Percentiles rank a stretch among this genome's conserved stretches.
Evolutionary conservation across 2,888 invertebrate species (phyloP).

Genomic region (Brenthis ino): DNA sequence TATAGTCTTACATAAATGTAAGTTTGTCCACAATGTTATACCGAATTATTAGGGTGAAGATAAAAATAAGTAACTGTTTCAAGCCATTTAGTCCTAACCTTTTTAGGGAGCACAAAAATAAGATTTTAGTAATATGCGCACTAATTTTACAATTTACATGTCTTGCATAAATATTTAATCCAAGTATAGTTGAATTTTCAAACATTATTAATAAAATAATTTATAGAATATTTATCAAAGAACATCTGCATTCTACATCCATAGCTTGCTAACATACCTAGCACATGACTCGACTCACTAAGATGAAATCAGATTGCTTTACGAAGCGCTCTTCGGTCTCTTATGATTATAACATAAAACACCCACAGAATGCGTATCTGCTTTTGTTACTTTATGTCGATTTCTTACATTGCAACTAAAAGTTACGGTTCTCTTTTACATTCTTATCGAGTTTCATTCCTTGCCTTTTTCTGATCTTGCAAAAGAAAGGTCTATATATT

Average conservation of each 20-base stretch:
- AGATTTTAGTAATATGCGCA: too few relatives aligned
- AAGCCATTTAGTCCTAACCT: too few relatives aligned
- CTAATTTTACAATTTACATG: too few relatives aligned
- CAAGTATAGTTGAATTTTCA: too few relatives aligned
- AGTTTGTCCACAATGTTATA: too few relatives aligned
- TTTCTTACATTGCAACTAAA: conserved; percentile 27
- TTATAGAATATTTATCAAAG: conserved; percentile 26
- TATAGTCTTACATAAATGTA: too few relatives aligned
- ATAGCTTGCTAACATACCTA: not conserved
- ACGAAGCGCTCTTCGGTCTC: conserved; percentile 57
- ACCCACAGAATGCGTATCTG: conserved; percentile 40
- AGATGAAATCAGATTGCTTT: conserved; percentile 77
- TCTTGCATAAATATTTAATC: too few relatives aligned
- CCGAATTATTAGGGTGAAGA: too few relatives aligned
- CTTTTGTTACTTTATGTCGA: conserved; percentile 39
- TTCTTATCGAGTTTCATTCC: conserved; percentile 7
- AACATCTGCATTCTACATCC: not conserved
- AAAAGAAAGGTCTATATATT: too few relatives aligned
- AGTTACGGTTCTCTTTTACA: not conserved
- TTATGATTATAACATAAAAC: conserved; percentile 50
- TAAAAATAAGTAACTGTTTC: too few relatives aligned
- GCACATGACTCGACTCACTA: conserved; percentile 41
- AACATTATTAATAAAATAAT: too few relatives aligned
- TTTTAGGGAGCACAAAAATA: too few relatives aligned
- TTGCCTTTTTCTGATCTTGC: not conserved